phyloP scores from a whole-genome alignment of 2,797 vertebrate species.

The Esox lucius region DNA sequence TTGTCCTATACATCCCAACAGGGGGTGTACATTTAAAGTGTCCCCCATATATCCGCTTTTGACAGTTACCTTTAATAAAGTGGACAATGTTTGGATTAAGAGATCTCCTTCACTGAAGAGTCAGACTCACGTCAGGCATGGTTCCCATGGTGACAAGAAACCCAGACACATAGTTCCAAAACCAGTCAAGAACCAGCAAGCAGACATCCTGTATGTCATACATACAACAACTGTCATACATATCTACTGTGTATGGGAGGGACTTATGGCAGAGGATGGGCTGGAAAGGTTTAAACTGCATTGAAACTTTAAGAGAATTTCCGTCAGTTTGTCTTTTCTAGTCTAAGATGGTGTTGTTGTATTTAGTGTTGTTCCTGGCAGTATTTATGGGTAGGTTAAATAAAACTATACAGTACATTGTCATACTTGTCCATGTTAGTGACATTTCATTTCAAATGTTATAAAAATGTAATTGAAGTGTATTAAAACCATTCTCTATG shows the following conservation, averaged over 20 bases:
- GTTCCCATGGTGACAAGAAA: no score
- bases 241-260: not conserved
- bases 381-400: not conserved
- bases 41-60: no score
- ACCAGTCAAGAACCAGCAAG: not conserved
- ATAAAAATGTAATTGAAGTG: not conserved
- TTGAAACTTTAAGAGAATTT: no score
- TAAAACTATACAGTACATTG: no score
- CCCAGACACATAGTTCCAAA: not conserved
- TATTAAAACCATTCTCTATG: not conserved
- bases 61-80: no score
- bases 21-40: no score
- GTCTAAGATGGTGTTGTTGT: not conserved
- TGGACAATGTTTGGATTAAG: no score
- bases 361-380: conserved; percentile 18
- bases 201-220: not conserved
- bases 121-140: no score
- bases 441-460: no score
- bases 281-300: not conserved
- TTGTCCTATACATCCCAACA: no score
- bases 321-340: not conserved
- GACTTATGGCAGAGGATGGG: not conserved
- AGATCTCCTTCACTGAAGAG: no score
- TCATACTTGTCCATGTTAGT: no score
- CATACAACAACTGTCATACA: not conserved